phyloP scores from a whole-genome alignment of 2,888 invertebrate genomes.

The Aproaerema taeniolella region DNA sequence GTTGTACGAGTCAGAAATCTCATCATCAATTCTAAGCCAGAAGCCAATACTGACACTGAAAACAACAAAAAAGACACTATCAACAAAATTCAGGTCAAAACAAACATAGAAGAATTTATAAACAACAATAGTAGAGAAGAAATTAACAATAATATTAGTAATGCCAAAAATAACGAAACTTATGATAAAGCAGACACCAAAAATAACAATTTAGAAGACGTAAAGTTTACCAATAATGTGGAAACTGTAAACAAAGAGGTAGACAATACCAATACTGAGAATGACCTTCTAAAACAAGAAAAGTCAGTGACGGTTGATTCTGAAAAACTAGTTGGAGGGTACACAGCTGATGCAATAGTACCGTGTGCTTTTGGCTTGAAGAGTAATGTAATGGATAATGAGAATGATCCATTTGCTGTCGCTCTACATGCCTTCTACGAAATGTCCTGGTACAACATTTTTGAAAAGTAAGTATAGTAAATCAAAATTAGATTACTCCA shows the following conservation, averaged over 20 bases:
- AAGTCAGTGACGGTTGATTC: conserved; percentile 43
- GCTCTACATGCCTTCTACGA: conserved; percentile 67
- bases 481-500: conserved; percentile 11
- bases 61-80: conserved; percentile 7
- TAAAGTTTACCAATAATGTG: not conserved
- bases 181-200: not conserved
- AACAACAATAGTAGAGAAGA: not conserved
- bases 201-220: not conserved
- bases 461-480: conserved; percentile 58
- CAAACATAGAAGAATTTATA: not conserved
- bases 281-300: too few relatives aligned
- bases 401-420: conserved; percentile 61
- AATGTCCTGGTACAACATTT: conserved; percentile 54
- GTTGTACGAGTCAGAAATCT: conserved; percentile 38
- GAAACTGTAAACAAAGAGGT: too few relatives aligned
- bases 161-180: not conserved
- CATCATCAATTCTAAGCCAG: conserved; percentile 26
- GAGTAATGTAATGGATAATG: conserved; percentile 62
- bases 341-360: conserved; percentile 68
- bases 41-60: too few relatives aligned
- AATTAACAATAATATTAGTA: not conserved
- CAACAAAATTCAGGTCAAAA: not conserved
- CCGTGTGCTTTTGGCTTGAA: conserved; percentile 67
- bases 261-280: not conserved
- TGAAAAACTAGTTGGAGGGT: conserved; percentile 60